Conservation (phyloP, 23 tunicate species). For the Aplidium turbinatum region DNA sequence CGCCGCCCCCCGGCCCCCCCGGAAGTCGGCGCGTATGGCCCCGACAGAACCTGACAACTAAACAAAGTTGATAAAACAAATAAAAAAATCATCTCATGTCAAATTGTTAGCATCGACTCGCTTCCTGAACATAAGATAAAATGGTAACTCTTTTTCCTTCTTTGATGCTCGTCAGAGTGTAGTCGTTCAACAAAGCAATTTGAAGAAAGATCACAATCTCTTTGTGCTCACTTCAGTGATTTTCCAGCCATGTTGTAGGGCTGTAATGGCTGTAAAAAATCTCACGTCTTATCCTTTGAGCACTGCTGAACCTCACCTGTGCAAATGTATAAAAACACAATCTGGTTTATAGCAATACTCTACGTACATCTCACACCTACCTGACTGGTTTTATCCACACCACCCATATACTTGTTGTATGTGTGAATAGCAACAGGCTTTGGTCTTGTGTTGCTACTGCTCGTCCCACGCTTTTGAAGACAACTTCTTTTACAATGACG, state of each 20-base stretch:
- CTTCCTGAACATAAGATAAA: neutral
- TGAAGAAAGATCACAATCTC: slow-evolving; percentile 3
- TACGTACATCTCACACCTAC: too few species aligned
- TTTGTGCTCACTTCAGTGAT: slow-evolving; percentile 10
- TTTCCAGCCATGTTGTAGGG: slow-evolving; percentile 16
- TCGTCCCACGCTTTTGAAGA: slow-evolving; percentile 14
- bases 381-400: slow-evolving; percentile 19
- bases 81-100: too few species aligned
- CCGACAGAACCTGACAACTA: too few species aligned
- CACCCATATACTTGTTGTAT: slow-evolving; percentile 12
- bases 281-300: too few species aligned
- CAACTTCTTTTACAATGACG: slow-evolving; percentile 11
- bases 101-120: too few species aligned
- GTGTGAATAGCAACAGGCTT: slow-evolving; percentile 19
- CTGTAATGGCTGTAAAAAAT: slow-evolving; percentile 5
- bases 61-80: too few species aligned
- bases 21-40: too few species aligned
- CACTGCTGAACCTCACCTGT: too few species aligned
- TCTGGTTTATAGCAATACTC: too few species aligned
- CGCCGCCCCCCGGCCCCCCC: too few species aligned
- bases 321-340: too few species aligned
- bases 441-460: slow-evolving; percentile 14
- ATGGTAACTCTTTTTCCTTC: neutral
- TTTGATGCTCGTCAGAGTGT: neutral
- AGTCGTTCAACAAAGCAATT: slow-evolving; percentile 6